phyloP scores from a whole-genome alignment of 2,797 vertebrate genomes.

The Trachops cirrhosus region DNA sequence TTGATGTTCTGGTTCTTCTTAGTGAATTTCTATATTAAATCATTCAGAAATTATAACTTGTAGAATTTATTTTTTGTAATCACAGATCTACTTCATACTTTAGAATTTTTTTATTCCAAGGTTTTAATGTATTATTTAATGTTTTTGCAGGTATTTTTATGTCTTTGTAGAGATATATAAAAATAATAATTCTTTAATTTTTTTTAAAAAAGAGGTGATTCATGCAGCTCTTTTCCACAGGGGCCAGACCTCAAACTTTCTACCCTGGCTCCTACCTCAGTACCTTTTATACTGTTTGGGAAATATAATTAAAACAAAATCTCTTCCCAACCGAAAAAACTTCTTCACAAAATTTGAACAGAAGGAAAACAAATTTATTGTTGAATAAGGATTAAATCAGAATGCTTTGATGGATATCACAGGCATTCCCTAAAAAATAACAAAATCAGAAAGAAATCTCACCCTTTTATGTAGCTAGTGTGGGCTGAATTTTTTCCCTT shows the following conservation, averaged over 20 bases:
- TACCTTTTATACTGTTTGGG: not conserved
- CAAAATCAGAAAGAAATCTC: not conserved
- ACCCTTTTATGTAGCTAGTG: not conserved
- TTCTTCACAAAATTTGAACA: not conserved
- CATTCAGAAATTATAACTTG: not conserved
- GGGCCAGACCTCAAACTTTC: not conserved
- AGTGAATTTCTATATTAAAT: not conserved
- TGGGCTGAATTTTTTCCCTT: not conserved
- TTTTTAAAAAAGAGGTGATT: not conserved
- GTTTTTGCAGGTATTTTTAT: no score
- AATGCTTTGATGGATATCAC: not conserved
- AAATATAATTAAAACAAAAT: not conserved
- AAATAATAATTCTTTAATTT: no score
- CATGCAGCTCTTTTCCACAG: not conserved
- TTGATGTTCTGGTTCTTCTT: not conserved
- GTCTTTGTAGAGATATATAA: no score
- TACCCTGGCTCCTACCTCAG: not conserved
- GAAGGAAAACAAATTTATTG: not conserved
- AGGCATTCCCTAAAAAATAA: not conserved
- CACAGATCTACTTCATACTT: not conserved
- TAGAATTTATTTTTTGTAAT: conserved; percentile 27
- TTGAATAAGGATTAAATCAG: not conserved
- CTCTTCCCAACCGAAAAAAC: not conserved
- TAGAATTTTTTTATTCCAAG: not conserved
- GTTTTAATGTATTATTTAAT: not conserved